These are phyloP conservation scores for Ligdia adustata DNA, from an alignment of 2,888 invertebrate genomes.

Conservation along the genomic window DNA sequence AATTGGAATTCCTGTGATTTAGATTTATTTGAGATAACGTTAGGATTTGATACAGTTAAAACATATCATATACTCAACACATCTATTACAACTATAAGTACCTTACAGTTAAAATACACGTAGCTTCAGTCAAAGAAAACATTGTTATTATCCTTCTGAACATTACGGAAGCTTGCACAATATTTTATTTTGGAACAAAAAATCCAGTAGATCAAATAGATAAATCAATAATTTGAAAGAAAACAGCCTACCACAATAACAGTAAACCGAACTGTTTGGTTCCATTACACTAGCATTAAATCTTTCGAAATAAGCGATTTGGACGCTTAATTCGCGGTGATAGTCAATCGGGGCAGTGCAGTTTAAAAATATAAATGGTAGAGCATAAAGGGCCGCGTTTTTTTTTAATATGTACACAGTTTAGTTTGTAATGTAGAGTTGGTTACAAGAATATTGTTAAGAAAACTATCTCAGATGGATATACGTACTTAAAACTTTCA, in stretches of 20 bases:
- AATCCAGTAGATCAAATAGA: constrained; percentile 12
- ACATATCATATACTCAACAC: too few relatives aligned
- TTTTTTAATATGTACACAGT: constrained; percentile 8
- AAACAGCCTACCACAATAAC: constrained; percentile 49
- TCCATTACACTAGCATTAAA: constrained; percentile 45
- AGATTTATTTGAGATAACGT: too few relatives aligned
- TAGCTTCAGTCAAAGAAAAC: too few relatives aligned
- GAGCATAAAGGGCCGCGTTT: constrained; percentile 32
- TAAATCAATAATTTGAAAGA: constrained; percentile 47
- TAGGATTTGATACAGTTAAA: too few relatives aligned
- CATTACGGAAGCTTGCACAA: background rate
- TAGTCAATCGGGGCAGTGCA: constrained; percentile 38
- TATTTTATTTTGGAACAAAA: background rate
- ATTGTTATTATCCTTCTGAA: too few relatives aligned
- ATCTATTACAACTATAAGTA: too few relatives aligned
- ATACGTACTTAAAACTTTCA: too few relatives aligned
- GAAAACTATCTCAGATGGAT: too few relatives aligned
- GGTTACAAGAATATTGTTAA: too few relatives aligned
- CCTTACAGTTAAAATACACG: too few relatives aligned
- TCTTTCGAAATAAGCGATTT: constrained; percentile 49
- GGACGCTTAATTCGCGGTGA: constrained; percentile 38
- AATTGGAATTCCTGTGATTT: too few relatives aligned
- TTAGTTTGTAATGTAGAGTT: too few relatives aligned
- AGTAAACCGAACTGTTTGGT: constrained; percentile 35
- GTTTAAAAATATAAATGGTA: constrained; percentile 31